Percentiles rank a stretch among this genome's conserved stretches.
phyloP scores from a whole-genome alignment of 23 tunicate genomes.

The Pegea sp. region DNA sequence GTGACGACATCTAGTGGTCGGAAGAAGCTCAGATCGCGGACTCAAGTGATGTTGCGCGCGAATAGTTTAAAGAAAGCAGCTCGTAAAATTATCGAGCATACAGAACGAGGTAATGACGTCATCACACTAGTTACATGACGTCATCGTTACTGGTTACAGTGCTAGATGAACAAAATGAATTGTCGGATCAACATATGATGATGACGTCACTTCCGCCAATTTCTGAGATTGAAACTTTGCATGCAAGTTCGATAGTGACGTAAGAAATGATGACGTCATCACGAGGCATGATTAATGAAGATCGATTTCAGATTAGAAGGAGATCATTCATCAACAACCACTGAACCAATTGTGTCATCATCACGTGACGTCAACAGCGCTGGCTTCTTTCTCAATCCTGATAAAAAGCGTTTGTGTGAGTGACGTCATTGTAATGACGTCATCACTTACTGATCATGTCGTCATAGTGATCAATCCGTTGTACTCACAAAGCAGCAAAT shows the following conservation, averaged over 20 bases:
- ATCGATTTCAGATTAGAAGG: neutral
- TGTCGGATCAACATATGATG: slow-evolving; percentile 13
- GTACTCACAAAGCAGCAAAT: slow-evolving; percentile 10
- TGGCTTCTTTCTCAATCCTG: too few relatives aligned
- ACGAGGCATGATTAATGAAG: too few relatives aligned
- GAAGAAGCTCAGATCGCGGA: too few relatives aligned
- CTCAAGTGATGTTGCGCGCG: slow-evolving; percentile 79
- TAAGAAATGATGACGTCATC: too few relatives aligned
- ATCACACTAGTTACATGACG: neutral
- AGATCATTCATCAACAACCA: neutral
- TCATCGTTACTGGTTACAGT: slow-evolving; percentile 9
- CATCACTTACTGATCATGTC: neutral
- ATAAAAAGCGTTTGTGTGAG: neutral
- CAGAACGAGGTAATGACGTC: slow-evolving; percentile 65
- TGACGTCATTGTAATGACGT: neutral
- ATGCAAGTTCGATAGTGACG: too few relatives aligned
- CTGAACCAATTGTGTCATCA: slow-evolving; percentile 7
- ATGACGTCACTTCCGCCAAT: too few relatives aligned
- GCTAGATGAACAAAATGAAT: slow-evolving; percentile 77
- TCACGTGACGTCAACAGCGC: too few relatives aligned
- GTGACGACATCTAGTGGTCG: too few relatives aligned
- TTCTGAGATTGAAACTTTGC: too few relatives aligned
- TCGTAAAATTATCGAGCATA: slow-evolving; percentile 65
- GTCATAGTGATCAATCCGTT: slow-evolving; percentile 37
- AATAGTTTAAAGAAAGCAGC: slow-evolving; percentile 94